Conservation (phyloP, 1,140 invertebrate species). For the Drosophila murphyi region DNA sequence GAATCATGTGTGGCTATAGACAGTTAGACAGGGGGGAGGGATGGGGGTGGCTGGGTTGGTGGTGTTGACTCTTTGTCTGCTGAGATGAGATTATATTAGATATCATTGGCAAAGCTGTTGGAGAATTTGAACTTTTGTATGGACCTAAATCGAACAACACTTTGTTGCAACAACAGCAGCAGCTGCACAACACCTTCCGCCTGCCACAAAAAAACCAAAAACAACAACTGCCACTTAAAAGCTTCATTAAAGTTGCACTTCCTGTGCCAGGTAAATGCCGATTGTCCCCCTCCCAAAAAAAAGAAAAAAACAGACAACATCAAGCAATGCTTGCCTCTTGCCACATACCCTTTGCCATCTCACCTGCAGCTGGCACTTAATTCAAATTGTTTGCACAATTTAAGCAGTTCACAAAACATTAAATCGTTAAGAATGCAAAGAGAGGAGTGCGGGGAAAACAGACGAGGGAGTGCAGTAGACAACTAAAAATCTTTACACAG, state of each 20-base stretch:
- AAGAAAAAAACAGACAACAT: constrained; percentile 46
- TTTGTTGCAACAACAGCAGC: constrained; percentile 27
- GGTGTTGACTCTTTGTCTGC: constrained; percentile 16
- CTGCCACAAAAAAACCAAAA: constrained; percentile 7
- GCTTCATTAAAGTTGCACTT: constrained; percentile 81
- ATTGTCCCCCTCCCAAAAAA: constrained; percentile 15
- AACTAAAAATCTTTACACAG: constrained; percentile 42
- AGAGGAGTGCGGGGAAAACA: constrained; percentile 4
- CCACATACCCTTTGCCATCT: not conserved
- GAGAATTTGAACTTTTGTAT: constrained; percentile 13
- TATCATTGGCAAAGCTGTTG: constrained; percentile 18
- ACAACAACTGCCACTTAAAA: constrained; percentile 59
- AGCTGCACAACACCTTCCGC: constrained; percentile 47
- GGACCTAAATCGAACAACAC: constrained; percentile 34
- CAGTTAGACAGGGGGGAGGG: not conserved
- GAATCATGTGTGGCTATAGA: constrained; percentile 31
- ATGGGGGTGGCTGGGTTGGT: not conserved
- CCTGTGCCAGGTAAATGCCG: constrained; percentile 48
- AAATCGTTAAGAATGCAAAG: constrained; percentile 72
- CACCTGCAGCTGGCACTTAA: constrained; percentile 60
- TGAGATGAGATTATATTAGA: constrained; percentile 43
- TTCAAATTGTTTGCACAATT: constrained; percentile 83
- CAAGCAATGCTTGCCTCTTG: constrained; percentile 52
- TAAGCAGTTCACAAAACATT: constrained; percentile 82
- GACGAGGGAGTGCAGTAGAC: constrained; percentile 7